These are phyloP conservation scores for Sepioteuthis lessoniana DNA, from an alignment of 2,888 invertebrate species.

Conservation along the genomic window DNA sequence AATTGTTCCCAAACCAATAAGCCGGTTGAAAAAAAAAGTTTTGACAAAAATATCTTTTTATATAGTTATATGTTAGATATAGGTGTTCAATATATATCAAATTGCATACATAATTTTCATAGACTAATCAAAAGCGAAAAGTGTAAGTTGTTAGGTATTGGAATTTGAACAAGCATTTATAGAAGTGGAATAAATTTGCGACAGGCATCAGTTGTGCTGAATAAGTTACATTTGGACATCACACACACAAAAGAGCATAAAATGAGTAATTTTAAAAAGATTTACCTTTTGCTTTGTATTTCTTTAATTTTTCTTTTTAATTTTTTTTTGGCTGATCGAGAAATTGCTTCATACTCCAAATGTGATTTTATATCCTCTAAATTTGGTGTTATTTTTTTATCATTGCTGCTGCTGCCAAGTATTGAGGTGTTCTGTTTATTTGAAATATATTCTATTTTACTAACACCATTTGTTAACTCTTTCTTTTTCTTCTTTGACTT, in stretches of 20 bases:
- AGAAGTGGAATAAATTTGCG: no score
- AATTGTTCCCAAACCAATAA: no score
- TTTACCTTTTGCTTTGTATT: conserved; percentile 40
- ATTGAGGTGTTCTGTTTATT: neutral
- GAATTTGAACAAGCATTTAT: no score
- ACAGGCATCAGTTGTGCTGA: no score
- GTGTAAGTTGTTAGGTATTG: no score
- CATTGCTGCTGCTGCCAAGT: neutral
- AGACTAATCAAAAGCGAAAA: no score
- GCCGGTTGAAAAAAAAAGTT: no score
- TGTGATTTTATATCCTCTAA: conserved; percentile 46
- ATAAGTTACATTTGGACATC: no score
- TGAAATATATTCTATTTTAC: conserved; percentile 35
- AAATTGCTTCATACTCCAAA: conserved; percentile 46
- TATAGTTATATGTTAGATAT: no score
- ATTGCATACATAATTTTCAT: no score
- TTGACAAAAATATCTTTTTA: no score
- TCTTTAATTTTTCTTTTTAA: conserved; percentile 46
- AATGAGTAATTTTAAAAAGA: neutral
- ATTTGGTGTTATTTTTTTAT: neutral
- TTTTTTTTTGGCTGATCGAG: conserved; percentile 49
- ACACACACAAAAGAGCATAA: neutral
- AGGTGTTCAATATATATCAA: no score
- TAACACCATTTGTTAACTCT: neutral
- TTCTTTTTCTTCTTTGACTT: conserved; percentile 39